Percentiles rank a stretch among this genome's conserved stretches.
Conservation (phyloP, 2,888 invertebrate species). For the Agrenia bidenticulata region DNA sequence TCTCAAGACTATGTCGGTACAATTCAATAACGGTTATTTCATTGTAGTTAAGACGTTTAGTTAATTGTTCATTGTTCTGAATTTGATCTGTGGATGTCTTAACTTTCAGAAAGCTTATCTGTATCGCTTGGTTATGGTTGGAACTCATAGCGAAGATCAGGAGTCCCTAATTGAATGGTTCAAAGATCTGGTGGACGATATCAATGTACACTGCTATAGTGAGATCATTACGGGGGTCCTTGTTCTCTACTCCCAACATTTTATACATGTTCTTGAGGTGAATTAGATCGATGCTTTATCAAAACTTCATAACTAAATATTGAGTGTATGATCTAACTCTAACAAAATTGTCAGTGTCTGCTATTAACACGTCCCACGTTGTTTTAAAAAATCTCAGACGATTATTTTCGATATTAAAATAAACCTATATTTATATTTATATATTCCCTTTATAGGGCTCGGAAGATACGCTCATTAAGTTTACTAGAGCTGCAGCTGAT, state of each 20-base stretch:
- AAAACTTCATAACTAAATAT: no score
- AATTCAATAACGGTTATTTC: no score
- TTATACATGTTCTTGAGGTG: constrained; percentile 49
- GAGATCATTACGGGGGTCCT: constrained; percentile 45
- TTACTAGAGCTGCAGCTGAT: constrained; percentile 22
- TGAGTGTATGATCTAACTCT: no score
- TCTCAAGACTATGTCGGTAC: constrained; percentile 37
- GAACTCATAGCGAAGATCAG: constrained; percentile 39
- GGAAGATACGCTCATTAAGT: constrained; percentile 35
- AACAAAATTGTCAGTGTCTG: not conserved
- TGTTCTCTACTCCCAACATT: constrained; percentile 42
- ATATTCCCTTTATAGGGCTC: constrained; percentile 34
- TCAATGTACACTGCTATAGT: constrained; percentile 38
- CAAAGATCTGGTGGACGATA: constrained; percentile 33
- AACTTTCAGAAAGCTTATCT: constrained; percentile 41
- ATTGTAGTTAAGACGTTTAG: no score
- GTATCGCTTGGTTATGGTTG: constrained; percentile 40
- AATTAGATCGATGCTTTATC: not conserved
- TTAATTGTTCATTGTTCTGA: no score
- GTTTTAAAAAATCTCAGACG: not conserved
- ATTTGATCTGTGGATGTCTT: no score
- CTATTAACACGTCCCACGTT: no score
- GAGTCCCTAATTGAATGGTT: constrained; percentile 32
- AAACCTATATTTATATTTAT: not conserved
- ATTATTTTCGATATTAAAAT: not conserved